Evolutionary conservation across 2,113 vertebrate species (phyloP).

Genomic region (Tupaia tana): DNA sequence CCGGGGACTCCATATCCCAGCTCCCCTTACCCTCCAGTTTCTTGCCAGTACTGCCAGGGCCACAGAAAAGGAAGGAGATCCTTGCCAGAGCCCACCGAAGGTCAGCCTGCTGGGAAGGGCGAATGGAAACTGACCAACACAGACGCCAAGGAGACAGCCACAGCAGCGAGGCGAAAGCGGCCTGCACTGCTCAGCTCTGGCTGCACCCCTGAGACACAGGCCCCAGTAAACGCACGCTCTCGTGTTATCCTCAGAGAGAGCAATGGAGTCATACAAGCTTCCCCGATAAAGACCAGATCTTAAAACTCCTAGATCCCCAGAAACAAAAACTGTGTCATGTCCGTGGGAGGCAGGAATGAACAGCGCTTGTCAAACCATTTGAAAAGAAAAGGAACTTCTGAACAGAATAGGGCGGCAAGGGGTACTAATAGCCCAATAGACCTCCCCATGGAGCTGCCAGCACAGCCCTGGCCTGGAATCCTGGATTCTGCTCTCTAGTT

Average conservation of each 20-base stretch:
- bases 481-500: not conserved
- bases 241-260: not conserved
- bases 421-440: accelerated
- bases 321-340: not conserved
- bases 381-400: not conserved
- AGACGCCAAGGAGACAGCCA: not conserved
- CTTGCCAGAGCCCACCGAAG: not conserved
- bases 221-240: not conserved
- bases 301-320: not conserved
- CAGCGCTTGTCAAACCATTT: not conserved
- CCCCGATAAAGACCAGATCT: not conserved
- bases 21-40: not conserved
- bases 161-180: accelerated
- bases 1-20: not conserved
- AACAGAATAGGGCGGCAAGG: not conserved
- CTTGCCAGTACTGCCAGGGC: not conserved
- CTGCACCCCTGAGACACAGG: not conserved
- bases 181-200: no score
- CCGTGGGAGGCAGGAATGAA: not conserved
- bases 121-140: accelerated
- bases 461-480: not conserved
- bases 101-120: not conserved
- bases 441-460: not conserved
- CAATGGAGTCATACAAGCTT: not conserved
- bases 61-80: not conserved